Evolutionary conservation across 2,797 vertebrate species (phyloP), one percentile per base, ranked within the genome.

Genomic region (Austrolebias charrua): DNA sequence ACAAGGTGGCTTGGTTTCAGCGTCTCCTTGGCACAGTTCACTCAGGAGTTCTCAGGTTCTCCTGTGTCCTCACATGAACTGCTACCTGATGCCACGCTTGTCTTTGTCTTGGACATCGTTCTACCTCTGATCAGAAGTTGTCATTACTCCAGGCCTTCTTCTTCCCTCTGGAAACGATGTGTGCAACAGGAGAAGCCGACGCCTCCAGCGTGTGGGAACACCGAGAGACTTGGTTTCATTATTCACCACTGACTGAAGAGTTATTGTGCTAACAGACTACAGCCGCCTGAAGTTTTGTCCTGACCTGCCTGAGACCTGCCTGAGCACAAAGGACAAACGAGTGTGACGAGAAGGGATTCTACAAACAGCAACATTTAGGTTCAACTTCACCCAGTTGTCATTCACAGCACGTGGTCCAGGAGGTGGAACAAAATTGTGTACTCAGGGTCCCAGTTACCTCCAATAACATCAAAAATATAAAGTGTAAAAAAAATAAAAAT

Each of bases 51-150:
- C 86, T 92, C 85, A 78, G 55, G 82, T 92, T 91, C 82, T 85
- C 74, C 81, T 35, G 11, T 82, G 80, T 89, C 89, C 88, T 92
- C 86, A 85, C 76, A 87, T 72, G 56, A 58, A 54, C 79, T 69
- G 90, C 86, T 86, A 92, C 90, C 81, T 52, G 73, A 93, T 87
- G 90, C 86, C 82, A 63, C 68, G 40, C 65, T 85, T 82, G 72
- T 90, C 86, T 92, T 92, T 93, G 87, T 89, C 81, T 92, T 90
- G 91, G 91, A 90, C 88, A 84, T 90, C 82, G 86, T 88, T 91
- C 82, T 56, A 65, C 86, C 91, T 92, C 93, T 92, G 91, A 93
- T 93, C 91, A 82, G 73, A 82, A 89, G 90, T 88, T 90, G 90
- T 76, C 66, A 93, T 92, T 91, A 92, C 85, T 90, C 69, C 14